These are phyloP conservation scores for Channa argus DNA, from an alignment of 2,113 vertebrate species.

Conservation along the genomic window DNA sequence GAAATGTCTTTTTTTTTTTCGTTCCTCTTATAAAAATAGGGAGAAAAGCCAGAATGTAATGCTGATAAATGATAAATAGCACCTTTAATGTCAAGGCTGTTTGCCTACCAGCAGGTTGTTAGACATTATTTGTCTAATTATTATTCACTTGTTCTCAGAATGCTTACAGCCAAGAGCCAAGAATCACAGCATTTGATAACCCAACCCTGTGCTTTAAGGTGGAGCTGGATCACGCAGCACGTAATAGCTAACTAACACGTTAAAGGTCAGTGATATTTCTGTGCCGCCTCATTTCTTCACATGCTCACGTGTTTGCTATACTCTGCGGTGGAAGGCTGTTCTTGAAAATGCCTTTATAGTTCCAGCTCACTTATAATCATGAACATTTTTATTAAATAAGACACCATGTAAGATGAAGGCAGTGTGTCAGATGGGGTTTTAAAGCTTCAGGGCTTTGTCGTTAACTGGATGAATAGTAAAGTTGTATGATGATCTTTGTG, in stretches of 20 bases:
- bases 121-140: slow-evolving; percentile 39
- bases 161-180: slow-evolving; percentile 7
- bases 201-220: slow-evolving; percentile 6
- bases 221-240: slow-evolving; percentile 32
- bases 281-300: slow-evolving; percentile 30
- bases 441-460: slow-evolving; percentile 28
- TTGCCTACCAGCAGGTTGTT: slow-evolving; percentile 24
- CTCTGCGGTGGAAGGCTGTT: not conserved
- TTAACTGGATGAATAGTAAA: slow-evolving; percentile 19
- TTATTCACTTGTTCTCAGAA: slow-evolving; percentile 44
- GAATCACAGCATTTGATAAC: not conserved
- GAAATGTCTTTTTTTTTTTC: not conserved
- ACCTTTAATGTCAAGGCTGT: slow-evolving; percentile 52
- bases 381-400: slow-evolving; percentile 36
- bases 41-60: slow-evolving; percentile 2
- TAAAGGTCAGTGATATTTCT: slow-evolving; percentile 71
- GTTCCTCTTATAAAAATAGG: slow-evolving; percentile 1
- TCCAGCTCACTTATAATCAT: slow-evolving; percentile 27
- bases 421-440: slow-evolving; percentile 16
- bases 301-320: not conserved
- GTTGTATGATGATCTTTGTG: not conserved
- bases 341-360: slow-evolving; percentile 11
- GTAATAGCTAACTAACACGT: slow-evolving; percentile 50
- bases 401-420: slow-evolving; percentile 17
- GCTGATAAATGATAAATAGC: slow-evolving; percentile 26